Percentiles rank a stretch among this genome's conserved stretches.
phyloP scores from a whole-genome alignment of 1,140 invertebrate genomes.

The Penaeus chinensis region DNA sequence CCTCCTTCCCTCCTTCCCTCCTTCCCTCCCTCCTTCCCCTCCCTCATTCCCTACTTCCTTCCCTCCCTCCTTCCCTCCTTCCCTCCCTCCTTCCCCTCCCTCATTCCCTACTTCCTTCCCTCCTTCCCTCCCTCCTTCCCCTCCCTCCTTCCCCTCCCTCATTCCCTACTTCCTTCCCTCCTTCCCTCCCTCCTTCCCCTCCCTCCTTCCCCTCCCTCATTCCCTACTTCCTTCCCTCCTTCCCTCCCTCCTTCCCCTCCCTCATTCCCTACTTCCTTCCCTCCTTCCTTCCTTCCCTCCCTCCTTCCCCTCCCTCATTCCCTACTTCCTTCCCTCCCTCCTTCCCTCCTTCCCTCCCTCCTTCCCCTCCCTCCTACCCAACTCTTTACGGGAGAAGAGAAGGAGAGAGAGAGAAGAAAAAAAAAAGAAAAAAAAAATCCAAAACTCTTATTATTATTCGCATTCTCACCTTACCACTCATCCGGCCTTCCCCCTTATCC shows the following conservation, averaged over 20 bases:
- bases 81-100: not conserved
- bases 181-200: not conserved
- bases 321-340: not conserved
- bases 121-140: no score
- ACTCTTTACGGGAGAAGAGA: not conserved
- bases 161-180: no score
- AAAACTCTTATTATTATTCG: no score
- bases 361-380: not conserved
- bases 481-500: no score
- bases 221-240: constrained; percentile 47
- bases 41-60: constrained; percentile 26
- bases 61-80: constrained; percentile 38
- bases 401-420: not conserved
- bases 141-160: no score
- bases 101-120: not conserved
- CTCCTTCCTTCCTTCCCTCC: no score
- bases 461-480: no score
- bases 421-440: not conserved
- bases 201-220: not conserved
- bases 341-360: no score
- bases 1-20: not conserved
- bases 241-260: not conserved
- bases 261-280: not conserved
- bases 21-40: constrained; percentile 25
- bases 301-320: constrained; percentile 23